A percentile compares a stretch with the other conserved stretches of the same genome.
Conservation (phyloP, 2,888 invertebrate species). For the Holacanthella duospinosa region DNA sequence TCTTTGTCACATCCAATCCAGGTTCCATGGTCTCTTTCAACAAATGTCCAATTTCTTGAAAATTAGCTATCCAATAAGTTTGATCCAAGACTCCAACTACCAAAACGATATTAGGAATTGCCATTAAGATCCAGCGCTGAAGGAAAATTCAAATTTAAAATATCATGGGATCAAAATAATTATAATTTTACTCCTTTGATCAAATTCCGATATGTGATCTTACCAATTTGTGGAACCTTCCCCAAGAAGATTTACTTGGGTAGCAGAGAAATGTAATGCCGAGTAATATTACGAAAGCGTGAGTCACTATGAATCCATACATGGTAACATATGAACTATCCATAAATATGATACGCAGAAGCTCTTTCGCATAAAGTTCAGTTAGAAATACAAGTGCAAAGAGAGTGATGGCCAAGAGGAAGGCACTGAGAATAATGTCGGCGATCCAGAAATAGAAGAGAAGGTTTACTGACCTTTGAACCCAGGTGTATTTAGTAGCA, state of each 20-base stretch:
- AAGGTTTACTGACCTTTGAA: neutral
- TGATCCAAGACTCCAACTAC: neutral
- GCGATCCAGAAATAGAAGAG: neutral
- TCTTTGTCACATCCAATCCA: neutral
- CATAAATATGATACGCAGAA: neutral
- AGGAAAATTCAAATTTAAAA: neutral
- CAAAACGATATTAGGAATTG: neutral
- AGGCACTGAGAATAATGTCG: neutral
- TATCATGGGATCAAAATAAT: neutral
- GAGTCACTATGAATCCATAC: neutral
- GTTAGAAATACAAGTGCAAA: neutral
- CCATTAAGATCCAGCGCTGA: conserved; percentile 1
- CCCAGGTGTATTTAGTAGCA: neutral
- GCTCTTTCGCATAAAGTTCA: neutral
- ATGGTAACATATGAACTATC: neutral
- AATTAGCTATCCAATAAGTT: neutral
- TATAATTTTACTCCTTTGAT: neutral
- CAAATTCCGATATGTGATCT: neutral
- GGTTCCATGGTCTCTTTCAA: neutral
- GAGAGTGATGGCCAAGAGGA: neutral
- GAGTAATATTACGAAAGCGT: neutral
- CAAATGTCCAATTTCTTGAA: neutral
- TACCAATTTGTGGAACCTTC: neutral
- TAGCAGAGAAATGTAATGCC: neutral
- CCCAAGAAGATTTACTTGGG: neutral